A percentile compares a stretch with the other conserved stretches of the same genome.
phyloP scores from a whole-genome alignment of 2,113 vertebrate species.

The Psilopogon haemacephalus region DNA sequence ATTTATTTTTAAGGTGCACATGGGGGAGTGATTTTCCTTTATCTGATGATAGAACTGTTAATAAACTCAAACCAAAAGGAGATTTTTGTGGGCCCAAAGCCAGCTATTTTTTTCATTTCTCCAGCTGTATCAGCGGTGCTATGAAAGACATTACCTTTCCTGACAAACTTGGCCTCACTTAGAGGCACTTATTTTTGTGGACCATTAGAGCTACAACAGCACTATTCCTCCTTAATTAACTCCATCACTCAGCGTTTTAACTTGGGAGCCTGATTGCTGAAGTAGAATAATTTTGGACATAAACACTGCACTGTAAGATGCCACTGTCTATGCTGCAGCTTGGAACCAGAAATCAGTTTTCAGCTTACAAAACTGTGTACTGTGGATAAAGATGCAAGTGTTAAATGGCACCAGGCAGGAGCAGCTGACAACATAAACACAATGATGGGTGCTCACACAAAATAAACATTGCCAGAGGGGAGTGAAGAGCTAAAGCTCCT shows the following conservation, averaged over 20 bases:
- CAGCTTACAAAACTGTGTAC: neutral
- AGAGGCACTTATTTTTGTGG: neutral
- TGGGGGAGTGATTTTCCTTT: neutral
- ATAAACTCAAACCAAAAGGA: neutral
- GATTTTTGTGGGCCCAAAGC: neutral
- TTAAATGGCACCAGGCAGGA: neutral
- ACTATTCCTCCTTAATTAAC: constrained; percentile 51
- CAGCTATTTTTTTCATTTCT: neutral
- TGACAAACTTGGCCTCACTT: constrained; percentile 19
- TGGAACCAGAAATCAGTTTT: neutral
- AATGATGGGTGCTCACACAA: neutral
- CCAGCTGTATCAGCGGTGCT: neutral
- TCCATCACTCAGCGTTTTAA: constrained; percentile 55
- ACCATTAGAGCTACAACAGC: neutral
- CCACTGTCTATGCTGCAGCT: neutral
- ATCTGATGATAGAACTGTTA: neutral
- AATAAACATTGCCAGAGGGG: neutral
- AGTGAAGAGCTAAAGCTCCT: neutral
- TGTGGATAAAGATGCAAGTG: neutral
- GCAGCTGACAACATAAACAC: neutral
- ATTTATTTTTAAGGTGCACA: neutral
- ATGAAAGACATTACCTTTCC: neutral
- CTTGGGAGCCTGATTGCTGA: neutral
- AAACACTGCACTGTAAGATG: neutral
- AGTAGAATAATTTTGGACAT: constrained; percentile 37